Evolutionary conservation across 1,140 invertebrate species (phyloP), one percentile per base, ranked within the genome.

Genomic region (Apis dorsata): DNA sequence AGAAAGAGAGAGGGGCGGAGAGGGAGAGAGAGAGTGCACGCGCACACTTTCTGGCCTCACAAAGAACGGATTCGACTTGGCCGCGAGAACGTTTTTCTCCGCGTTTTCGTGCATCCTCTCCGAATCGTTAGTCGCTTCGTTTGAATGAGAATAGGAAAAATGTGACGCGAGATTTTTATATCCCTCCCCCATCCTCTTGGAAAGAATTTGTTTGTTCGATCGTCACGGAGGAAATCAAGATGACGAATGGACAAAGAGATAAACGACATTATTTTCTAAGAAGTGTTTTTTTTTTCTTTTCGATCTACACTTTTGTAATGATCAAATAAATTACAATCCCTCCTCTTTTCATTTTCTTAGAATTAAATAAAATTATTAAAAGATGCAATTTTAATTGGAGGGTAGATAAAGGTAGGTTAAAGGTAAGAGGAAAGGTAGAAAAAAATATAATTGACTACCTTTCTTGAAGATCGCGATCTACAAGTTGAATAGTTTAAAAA

Each of bases 1-100:
- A 70, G 60, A 69, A 17, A 66, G 66, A 55, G 63, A 59, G 57
- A 21, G 34, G 12, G 21, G 10, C 11, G 55, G 17, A 24, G 70
- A 49, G 12, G 65, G 57, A 51, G n/a, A 24, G n/a, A 24, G 66
- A 65, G 34, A n/a, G 49, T 77, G 74, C 73, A 82, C 80, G 65
- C 80, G 73, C 66, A n/a, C 79, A 44, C 74, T 60, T 24, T 60
- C 55, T 66, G 34, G 63, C 53, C 49, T 69, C 65, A 82, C 80
- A 82, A 82, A 82, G 80, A 66, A 77, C 62, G 65, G 63, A 69
- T 70, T 72, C 17, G 80, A 55, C 69, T 19, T 10, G 21, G 21
- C 74, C 12, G 21, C 53, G 17, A 34, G 17, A 34, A n/a, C 66
- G 73, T 84, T 83, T 73, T 63, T 85, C 76, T 73, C 21, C 73